Percentiles rank a stretch among this genome's conserved stretches.
Evolutionary conservation across 2,797 vertebrate species (phyloP).

Genomic region (Siniperca undulata): DNA sequence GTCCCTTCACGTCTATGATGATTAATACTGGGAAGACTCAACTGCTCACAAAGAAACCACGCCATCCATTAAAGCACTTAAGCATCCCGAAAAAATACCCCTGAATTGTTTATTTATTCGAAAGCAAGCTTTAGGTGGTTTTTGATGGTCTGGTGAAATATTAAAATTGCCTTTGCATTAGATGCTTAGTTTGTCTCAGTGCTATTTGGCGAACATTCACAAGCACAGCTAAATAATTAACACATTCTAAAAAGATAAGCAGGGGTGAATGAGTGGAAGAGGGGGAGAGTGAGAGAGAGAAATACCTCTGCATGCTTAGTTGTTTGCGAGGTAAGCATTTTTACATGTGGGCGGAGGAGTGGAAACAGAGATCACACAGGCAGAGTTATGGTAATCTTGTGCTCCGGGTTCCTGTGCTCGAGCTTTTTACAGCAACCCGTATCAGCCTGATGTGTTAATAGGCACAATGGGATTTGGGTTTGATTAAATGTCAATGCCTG

Average conservation of each 20-base stretch:
- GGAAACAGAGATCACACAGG: conserved; percentile 77
- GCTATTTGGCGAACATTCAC: conserved; percentile 64
- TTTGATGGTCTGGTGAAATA: conserved; percentile 71
- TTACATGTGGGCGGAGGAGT: conserved; percentile 68
- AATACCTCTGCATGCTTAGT: conserved; percentile 52
- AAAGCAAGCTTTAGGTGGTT: conserved; percentile 46
- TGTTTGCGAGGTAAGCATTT: conserved; percentile 82
- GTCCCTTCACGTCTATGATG: conserved; percentile 64
- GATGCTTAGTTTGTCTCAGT: conserved; percentile 59
- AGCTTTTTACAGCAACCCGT: conserved; percentile 78
- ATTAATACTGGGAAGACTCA: conserved; percentile 70
- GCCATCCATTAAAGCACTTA: conserved; percentile 54
- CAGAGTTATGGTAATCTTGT: conserved; percentile 83
- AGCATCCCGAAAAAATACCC: conserved; percentile 22
- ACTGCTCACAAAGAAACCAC: conserved; percentile 43
- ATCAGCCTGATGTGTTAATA: conserved; percentile 84
- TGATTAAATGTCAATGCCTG: conserved; percentile 86
- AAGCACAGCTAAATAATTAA: conserved; percentile 81
- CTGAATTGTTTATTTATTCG: conserved; percentile 61
- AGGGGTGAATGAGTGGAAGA: conserved; percentile 41
- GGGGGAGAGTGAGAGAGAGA: conserved; percentile 37
- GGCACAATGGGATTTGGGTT: conserved; percentile 83
- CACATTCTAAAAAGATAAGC: conserved; percentile 77
- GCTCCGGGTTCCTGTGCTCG: conserved; percentile 72
- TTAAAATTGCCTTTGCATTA: conserved; percentile 60